These are phyloP conservation scores for Cyprinus carpio DNA, from an alignment of 2,113 vertebrate species.

Conservation along the genomic window DNA sequence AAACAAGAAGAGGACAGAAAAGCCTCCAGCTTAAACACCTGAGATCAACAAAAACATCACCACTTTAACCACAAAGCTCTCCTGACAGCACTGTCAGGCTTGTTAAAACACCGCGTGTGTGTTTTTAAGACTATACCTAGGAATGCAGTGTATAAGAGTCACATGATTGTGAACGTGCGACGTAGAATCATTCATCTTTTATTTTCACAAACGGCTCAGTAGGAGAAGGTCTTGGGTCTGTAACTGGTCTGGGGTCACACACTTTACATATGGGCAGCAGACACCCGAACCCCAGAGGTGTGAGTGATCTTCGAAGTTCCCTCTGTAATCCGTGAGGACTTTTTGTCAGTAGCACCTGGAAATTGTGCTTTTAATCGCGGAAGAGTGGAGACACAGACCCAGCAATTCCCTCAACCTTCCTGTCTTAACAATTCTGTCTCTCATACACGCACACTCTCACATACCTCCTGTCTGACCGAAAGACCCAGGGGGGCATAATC, in stretches of 20 bases:
- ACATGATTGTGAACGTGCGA: not conserved
- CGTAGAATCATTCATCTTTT: not conserved
- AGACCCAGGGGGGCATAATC: constrained; percentile 22
- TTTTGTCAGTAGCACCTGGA: constrained; percentile 17
- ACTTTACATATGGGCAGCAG: not conserved
- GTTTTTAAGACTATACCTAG: constrained; percentile 17
- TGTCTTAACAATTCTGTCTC: constrained; percentile 7
- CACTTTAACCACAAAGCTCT: constrained; percentile 8
- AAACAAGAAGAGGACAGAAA: not conserved
- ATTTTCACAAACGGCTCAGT: not conserved
- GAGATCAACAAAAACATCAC: constrained; percentile 12
- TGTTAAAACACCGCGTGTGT: constrained; percentile 21
- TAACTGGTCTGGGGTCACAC: no score
- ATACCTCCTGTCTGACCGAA: not conserved
- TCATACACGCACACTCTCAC: not conserved
- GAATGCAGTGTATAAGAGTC: constrained; percentile 1
- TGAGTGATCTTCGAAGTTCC: constrained; percentile 31
- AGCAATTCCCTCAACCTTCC: constrained; percentile 23
- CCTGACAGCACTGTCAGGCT: constrained; percentile 16
- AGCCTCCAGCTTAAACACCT: constrained; percentile 48
- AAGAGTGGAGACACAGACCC: constrained; percentile 42
- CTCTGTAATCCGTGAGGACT: constrained; percentile 35
- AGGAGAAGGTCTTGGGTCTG: not conserved
- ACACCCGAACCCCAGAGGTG: constrained; percentile 36
- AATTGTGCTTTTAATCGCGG: constrained; percentile 24